Evolutionary conservation across 2,797 vertebrate genomes (phyloP).

Genomic region (Carcharodon carcharias): DNA sequence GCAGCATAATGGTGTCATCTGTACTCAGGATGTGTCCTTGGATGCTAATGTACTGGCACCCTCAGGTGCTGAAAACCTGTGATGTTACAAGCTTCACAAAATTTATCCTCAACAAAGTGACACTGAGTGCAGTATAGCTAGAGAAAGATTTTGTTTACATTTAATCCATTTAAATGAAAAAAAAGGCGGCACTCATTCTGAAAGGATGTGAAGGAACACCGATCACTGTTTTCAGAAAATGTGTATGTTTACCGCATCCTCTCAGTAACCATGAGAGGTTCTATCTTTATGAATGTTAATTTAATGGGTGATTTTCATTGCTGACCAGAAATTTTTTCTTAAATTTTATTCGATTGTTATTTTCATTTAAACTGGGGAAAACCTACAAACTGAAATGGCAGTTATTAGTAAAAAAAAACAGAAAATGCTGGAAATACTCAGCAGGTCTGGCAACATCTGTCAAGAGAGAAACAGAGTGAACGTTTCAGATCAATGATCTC

Average conservation of each 20-base stretch:
- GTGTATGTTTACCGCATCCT: not conserved
- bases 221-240: not conserved
- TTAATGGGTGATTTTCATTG: not conserved
- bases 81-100: not conserved
- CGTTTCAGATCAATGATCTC: not conserved
- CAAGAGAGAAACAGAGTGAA: not conserved
- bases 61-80: not conserved
- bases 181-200: not conserved
- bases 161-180: not conserved
- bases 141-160: not conserved
- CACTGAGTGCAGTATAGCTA: not conserved
- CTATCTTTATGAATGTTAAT: not conserved
- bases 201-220: not conserved
- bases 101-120: not conserved
- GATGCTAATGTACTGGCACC: not conserved
- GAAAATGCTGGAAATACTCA: not conserved
- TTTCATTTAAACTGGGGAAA: not conserved
- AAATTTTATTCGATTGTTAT: not conserved
- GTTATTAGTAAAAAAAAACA: too few relatives aligned
- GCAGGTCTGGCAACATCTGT: not conserved
- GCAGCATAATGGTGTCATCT: not conserved
- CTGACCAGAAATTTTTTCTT: not conserved
- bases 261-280: not conserved
- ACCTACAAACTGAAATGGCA: not conserved
- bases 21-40: not conserved